Percentiles rank a stretch among this genome's conserved stretches.
These are phyloP conservation scores for Coremacera marginata DNA, from an alignment of 2,888 invertebrate species.

Conservation along the genomic window DNA sequence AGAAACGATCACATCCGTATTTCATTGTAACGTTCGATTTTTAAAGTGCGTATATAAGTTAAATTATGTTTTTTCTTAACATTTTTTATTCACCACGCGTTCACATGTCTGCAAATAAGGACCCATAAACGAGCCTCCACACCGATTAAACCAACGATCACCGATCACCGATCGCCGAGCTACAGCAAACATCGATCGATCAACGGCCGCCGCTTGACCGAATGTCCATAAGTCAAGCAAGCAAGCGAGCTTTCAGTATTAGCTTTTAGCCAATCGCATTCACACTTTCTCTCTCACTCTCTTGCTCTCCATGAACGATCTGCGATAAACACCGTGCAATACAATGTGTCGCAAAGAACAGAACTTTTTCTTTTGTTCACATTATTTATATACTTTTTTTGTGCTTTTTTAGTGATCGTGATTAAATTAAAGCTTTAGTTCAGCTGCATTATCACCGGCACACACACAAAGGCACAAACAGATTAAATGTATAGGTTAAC, in stretches of 20 bases:
- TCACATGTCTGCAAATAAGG: constrained; percentile 23
- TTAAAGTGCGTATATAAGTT: background rate
- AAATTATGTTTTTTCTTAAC: background rate
- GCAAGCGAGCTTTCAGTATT: background rate
- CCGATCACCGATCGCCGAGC: background rate
- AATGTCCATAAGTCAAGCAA: background rate
- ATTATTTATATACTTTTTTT: background rate
- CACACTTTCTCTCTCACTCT: too few relatives aligned
- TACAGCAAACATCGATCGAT: background rate
- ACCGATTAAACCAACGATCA: background rate
- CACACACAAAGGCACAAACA: background rate
- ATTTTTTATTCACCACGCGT: constrained; percentile 15
- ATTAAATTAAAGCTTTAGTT: background rate
- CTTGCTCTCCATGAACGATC: background rate
- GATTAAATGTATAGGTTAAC: too few relatives aligned
- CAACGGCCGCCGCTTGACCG: constrained; percentile 8
- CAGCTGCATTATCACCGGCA: background rate
- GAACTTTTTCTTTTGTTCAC: constrained; percentile 2
- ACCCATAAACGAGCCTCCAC: background rate
- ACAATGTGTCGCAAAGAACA: background rate
- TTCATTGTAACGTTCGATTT: background rate
- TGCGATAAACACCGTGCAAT: background rate
- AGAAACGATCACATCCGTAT: constrained; percentile 37
- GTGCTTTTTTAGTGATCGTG: background rate
- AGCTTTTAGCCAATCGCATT: background rate